Evolutionary conservation across 2,888 invertebrate species (phyloP), one percentile per base, ranked within the genome.

Genomic region (Drosophila mayaguana): DNA sequence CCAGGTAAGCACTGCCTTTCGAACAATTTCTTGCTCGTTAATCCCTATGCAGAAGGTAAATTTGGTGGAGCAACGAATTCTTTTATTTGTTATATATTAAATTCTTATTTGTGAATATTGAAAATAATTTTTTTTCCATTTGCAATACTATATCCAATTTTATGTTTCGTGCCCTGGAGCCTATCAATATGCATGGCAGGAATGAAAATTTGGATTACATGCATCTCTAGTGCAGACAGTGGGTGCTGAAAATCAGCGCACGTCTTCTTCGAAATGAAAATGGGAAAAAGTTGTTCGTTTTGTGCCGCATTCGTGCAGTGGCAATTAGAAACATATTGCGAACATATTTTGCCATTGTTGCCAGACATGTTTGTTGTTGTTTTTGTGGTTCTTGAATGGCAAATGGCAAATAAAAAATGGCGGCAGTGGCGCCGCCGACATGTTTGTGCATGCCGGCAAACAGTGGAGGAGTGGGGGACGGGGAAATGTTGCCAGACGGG

Each of bases 251-350:
- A 79, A 71, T 70, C 71, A 50, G 36, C n/a, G 75, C 77, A 77
- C 80, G 80, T 77, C 71, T 75, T 42, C 11, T 38, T 14, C 25
- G 16, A 36, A 42, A 63, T 67, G 42, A 55, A 75, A 77, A 70
- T 70, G 46, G 64, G 62, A 25, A 56, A 76, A 71, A 79, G n/a
- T 54, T 69, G 57, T 54, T 40, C 16, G n/a, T 43, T 18, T 40
- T 42, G 16, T 20, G 36, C 18, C 20, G 42, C 43, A 43, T 34
- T 28, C 20, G 28, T 56, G 59, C 53, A 5, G 14, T 51, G 60
- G 65, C 86, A 83, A 88, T 86, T 88, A 88, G 78, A 78, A 88
- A 66, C 77, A 80, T 80, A 70, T 82, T 76, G 79, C 25, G 62
- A 55, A 53, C 45, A 72, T 71, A 63, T 76, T 64, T 64, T 34